These are phyloP conservation scores for Bostrychus sinensis DNA, from an alignment of 2,113 vertebrate genomes.

Conservation along the genomic window DNA sequence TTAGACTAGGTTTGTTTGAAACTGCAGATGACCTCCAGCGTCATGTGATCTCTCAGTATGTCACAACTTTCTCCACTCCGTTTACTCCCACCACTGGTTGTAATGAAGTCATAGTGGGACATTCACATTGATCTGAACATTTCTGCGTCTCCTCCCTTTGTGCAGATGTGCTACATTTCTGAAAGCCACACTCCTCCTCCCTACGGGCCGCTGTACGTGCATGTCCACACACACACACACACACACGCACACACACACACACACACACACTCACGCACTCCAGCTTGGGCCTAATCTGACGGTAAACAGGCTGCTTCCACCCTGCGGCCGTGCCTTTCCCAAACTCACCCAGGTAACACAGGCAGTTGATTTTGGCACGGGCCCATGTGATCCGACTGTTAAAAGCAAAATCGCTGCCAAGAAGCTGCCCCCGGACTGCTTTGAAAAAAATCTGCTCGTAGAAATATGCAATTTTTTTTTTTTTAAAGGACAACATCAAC, in stretches of 20 bases:
- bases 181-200: slow-evolving; percentile 50
- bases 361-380: slow-evolving; percentile 68
- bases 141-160: slow-evolving; percentile 23
- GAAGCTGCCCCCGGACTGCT: slow-evolving; percentile 48
- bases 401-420: slow-evolving; percentile 59
- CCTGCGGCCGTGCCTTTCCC: slow-evolving; percentile 65
- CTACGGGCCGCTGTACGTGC: slow-evolving; percentile 42
- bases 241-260: slow-evolving; percentile 37
- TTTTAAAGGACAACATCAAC: slow-evolving; percentile 6
- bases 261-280: slow-evolving; percentile 33
- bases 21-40: not conserved
- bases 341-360: slow-evolving; percentile 66
- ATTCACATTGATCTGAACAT: not conserved
- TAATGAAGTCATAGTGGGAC: not conserved
- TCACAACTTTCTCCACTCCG: too few relatives aligned
- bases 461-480: slow-evolving; percentile 47
- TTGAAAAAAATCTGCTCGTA: slow-evolving; percentile 49
- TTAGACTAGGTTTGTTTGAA: not conserved
- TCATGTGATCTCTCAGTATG: not conserved
- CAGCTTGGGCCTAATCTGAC: slow-evolving; percentile 53
- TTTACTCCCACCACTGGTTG: not conserved
- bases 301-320: slow-evolving; percentile 58
- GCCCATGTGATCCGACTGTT: slow-evolving; percentile 61
- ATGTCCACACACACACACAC: slow-evolving; percentile 27
- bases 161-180: slow-evolving; percentile 46